Conservation (phyloP, 2,113 vertebrate genomes). For the Ciconia maguari region DNA sequence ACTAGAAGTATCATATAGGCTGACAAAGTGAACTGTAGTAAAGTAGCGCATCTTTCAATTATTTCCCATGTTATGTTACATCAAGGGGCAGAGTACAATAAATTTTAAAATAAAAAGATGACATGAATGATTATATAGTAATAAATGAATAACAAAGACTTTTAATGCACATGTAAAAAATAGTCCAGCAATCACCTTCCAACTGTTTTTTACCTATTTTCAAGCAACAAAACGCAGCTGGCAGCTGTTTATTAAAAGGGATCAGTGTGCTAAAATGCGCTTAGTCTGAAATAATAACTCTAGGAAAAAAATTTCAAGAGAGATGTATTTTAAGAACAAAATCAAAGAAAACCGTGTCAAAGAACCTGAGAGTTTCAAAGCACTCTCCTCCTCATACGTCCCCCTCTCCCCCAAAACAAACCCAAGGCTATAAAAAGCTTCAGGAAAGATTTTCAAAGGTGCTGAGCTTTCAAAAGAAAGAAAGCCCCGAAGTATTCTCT, state of each 20-base stretch:
- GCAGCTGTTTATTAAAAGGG: background rate
- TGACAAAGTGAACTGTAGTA: constrained; percentile 1
- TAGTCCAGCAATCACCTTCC: background rate
- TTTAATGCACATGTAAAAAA: background rate
- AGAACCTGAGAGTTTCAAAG: background rate
- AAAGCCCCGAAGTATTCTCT: background rate
- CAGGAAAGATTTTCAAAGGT: constrained; percentile 25
- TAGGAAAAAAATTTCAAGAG: background rate
- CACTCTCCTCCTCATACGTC: background rate
- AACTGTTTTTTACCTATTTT: background rate
- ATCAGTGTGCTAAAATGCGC: background rate
- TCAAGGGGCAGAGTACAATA: background rate
- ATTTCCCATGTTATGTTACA: background rate
- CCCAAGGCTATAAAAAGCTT: constrained; percentile 32
- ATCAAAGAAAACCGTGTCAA: constrained; percentile 4
- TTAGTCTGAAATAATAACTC: background rate
- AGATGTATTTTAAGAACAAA: constrained; percentile 25
- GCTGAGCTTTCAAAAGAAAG: background rate
- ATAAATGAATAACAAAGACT: constrained; percentile 7
- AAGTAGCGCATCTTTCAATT: constrained; percentile 10
- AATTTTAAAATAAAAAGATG: background rate
- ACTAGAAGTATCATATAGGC: background rate
- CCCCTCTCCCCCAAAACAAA: background rate
- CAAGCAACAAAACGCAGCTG: constrained; percentile 2
- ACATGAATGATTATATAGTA: background rate